Base-by-base conservation (phyloP, 92 coral and sea anemone species). In the Heliopora coerulea region DNA sequence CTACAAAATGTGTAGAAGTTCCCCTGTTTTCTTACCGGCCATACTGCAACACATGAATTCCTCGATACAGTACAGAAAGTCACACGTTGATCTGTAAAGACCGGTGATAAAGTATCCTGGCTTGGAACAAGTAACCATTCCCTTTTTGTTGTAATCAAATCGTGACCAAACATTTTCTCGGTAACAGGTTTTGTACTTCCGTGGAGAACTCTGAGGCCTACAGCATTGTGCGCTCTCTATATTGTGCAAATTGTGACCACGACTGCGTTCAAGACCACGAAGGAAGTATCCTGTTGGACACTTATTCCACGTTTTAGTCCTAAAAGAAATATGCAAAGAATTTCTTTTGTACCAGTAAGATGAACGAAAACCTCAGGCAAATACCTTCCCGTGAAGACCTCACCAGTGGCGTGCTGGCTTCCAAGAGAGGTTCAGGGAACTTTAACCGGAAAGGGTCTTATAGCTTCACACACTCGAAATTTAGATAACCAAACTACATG, bases 231-330 rank as follows among this genome's bases (percentile, higher is more conserved):
- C 67, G 42, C 32, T 20, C 27, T 61, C 67, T 30, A 61, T 61
- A 29, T 61, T 61, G 46, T 61, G 67, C 23, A 61, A 41, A 41
- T 30, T 15, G 14, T 61, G 44, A 24, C 67, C 67, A 11, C 27
- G 21, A 1, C 44, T 30, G 42, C 67, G 67, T 9, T 61, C 30
- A 32, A 61, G 67, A 15, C 67, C 65, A 25, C 15, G 18, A 30
- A 61, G 67, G 19, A 28, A 61, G 41, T 61, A 61, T 61, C 67
- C 67, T 61, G 67, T 15, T 30, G 67, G 67, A 18, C 67, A 61
- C 3, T 31, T 31, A 41, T 61, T 61, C 67, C 67, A 61, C 2
- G 39, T 61, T 2, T 41, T 35, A 32, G 39, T 61, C 24, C 67
- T 61, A n/a, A 46, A 46, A 46, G 3, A 46, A 46, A 37, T 5